Percentiles rank a stretch among this genome's conserved stretches.
These are phyloP conservation scores for Oxytorus armatus DNA, from an alignment of 2,888 invertebrate species.

Conservation along the genomic window DNA sequence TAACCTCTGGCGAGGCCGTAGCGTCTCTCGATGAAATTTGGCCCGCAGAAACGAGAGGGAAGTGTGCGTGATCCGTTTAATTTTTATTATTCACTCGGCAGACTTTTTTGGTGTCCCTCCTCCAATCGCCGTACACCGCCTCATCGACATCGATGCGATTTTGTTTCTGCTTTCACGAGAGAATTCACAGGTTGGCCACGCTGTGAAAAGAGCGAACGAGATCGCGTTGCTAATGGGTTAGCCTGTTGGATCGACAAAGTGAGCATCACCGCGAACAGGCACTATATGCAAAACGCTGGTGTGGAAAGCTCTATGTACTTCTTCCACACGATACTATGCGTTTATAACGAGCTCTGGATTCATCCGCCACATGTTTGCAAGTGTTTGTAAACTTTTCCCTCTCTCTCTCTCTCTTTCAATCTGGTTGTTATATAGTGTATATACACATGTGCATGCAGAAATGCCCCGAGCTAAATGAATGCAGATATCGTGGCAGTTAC, in stretches of 20 bases:
- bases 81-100: conserved; percentile 64
- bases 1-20: conserved; percentile 29
- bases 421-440: conserved; percentile 33
- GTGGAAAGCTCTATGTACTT: conserved; percentile 52
- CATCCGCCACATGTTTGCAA: conserved; percentile 61
- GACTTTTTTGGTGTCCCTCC: conserved; percentile 36
- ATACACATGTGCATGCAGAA: conserved; percentile 57
- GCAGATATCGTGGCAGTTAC: conserved; percentile 69
- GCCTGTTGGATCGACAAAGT: conserved; percentile 59
- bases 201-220: conserved; percentile 64
- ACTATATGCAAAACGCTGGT: conserved; percentile 60
- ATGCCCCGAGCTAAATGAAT: conserved; percentile 67
- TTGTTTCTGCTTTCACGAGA: conserved; percentile 58
- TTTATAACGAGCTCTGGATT: conserved; percentile 64
- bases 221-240: conserved; percentile 47
- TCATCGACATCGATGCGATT: conserved; percentile 34
- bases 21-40: conserved; percentile 1
- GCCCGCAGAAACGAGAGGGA: background rate
- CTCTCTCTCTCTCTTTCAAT: conserved; percentile 36
- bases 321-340: conserved; percentile 51
- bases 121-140: conserved; percentile 1
- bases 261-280: conserved; percentile 65
- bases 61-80: conserved; percentile 61
- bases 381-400: conserved; percentile 59
- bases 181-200: conserved; percentile 62